A percentile compares a stretch with the other conserved stretches of the same genome.
Evolutionary conservation across 2,888 invertebrate species (phyloP).

Genomic region (Acanthosoma haemorrhoidale): DNA sequence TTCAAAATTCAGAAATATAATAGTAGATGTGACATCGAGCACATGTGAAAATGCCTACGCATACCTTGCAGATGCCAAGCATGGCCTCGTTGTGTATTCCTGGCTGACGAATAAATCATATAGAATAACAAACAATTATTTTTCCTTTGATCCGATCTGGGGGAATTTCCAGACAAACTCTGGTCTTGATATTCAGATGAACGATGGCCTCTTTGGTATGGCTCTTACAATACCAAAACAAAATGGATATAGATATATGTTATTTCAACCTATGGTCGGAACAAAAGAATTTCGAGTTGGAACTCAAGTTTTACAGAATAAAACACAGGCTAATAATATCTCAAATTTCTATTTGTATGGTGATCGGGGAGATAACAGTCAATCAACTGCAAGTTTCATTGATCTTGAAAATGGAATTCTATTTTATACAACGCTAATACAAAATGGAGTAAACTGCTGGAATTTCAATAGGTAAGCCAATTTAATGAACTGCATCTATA

Average conservation of each 20-base stretch:
- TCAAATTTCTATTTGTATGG: conserved; percentile 69
- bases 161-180: conserved; percentile 43
- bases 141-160: conserved; percentile 62
- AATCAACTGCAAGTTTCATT: conserved; percentile 67
- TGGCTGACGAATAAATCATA: conserved; percentile 67
- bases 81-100: conserved; percentile 70
- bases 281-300: conserved; percentile 70
- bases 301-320: conserved; percentile 59
- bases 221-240: conserved; percentile 57
- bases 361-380: conserved; percentile 64
- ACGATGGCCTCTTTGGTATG: conserved; percentile 72
- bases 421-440: conserved; percentile 71
- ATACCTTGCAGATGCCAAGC: conserved; percentile 61
- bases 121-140: conserved; percentile 69
- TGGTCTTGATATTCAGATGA: conserved; percentile 69
- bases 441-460: conserved; percentile 76
- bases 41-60: conserved; percentile 69
- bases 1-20: conserved; percentile 73
- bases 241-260: conserved; percentile 55
- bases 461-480: conserved; percentile 52
- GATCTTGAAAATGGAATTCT: conserved; percentile 64
- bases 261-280: conserved; percentile 76
- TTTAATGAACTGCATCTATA: too few relatives aligned
- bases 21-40: conserved; percentile 64
- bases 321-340: conserved; percentile 62